Evolutionary conservation across 2,113 vertebrate species (phyloP).

Genomic region (Brachyhypopomus occidentalis): DNA sequence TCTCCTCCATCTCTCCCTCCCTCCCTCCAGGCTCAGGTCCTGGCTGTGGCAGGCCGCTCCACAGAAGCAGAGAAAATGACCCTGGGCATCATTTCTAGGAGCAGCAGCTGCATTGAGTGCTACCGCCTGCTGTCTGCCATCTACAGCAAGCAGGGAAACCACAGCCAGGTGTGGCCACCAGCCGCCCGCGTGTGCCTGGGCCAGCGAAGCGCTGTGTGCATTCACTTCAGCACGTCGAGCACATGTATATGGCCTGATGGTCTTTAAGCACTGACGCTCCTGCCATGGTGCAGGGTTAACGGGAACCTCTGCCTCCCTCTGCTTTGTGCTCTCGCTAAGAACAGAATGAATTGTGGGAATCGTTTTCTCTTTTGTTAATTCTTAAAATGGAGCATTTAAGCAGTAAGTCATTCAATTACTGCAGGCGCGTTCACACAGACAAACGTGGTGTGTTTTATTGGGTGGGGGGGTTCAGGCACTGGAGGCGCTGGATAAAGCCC

Average conservation of each 20-base stretch:
- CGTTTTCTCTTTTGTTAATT: not conserved
- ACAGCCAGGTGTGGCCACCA: constrained; percentile 79
- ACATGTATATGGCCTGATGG: not conserved
- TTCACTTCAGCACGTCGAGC: not conserved
- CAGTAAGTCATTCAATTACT: not conserved
- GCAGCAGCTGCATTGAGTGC: constrained; percentile 85
- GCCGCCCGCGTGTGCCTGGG: too few species aligned
- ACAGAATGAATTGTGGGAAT: constrained; percentile 23
- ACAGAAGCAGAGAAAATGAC: constrained; percentile 87
- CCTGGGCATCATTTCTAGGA: constrained; percentile 77
- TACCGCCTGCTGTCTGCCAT: constrained; percentile 92
- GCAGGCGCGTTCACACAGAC: not conserved
- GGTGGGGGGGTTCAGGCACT: constrained; percentile 72
- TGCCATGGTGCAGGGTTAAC: not conserved
- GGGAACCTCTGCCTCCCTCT: not conserved
- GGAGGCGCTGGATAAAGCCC: constrained; percentile 78
- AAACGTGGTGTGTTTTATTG: constrained; percentile 2
- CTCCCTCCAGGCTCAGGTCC: constrained; percentile 84
- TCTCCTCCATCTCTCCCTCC: not conserved
- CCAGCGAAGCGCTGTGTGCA: too few species aligned
- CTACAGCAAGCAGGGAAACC: constrained; percentile 88
- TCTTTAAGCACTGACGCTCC: not conserved
- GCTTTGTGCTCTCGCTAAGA: not conserved
- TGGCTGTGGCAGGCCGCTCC: constrained; percentile 81
- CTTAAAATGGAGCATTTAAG: not conserved